Percentiles rank a stretch among this genome's conserved stretches.
These are phyloP conservation scores for Chloebia gouldiae DNA, from an alignment of 2,113 vertebrate species.

Conservation along the genomic window DNA sequence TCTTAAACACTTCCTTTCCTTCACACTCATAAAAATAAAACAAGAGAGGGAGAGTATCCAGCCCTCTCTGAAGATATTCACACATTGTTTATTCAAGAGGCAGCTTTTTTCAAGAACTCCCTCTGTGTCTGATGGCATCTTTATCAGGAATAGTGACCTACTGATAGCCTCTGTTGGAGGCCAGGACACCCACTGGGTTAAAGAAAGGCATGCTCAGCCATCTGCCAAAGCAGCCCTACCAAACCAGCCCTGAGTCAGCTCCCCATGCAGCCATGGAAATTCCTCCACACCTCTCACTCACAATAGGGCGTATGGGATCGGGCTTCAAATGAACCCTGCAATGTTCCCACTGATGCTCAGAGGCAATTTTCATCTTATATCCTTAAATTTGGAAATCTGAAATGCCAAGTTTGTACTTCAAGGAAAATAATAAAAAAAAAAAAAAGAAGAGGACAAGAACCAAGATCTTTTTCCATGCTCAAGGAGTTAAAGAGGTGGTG, in stretches of 20 bases:
- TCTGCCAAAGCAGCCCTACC: not conserved
- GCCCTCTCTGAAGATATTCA: not conserved
- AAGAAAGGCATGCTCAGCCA: not conserved
- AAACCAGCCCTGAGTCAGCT: not conserved
- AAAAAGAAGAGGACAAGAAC: accelerated
- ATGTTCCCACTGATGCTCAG: not conserved
- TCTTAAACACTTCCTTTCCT: not conserved
- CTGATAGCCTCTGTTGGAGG: not conserved
- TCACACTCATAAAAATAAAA: not conserved
- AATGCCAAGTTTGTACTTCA: not conserved
- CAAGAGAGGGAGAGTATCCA: not conserved
- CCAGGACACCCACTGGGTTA: not conserved
- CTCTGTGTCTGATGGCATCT: not conserved
- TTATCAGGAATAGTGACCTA: not conserved
- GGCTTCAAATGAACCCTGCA: not conserved
- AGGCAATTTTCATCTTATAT: not conserved
- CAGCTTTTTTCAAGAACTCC: not conserved
- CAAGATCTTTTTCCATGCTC: not conserved
- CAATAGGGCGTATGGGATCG: accelerated
- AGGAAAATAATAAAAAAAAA: not conserved
- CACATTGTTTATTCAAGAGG: not conserved
- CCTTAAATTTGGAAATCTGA: not conserved
- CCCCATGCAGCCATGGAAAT: accelerated
- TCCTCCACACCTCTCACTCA: accelerated
- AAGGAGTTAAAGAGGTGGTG: not conserved